A percentile compares a stretch with the other conserved stretches of the same genome.
These are phyloP conservation scores for Calyptommatus sinebrachiatus DNA, from an alignment of 2,113 vertebrate genomes.

Conservation along the genomic window DNA sequence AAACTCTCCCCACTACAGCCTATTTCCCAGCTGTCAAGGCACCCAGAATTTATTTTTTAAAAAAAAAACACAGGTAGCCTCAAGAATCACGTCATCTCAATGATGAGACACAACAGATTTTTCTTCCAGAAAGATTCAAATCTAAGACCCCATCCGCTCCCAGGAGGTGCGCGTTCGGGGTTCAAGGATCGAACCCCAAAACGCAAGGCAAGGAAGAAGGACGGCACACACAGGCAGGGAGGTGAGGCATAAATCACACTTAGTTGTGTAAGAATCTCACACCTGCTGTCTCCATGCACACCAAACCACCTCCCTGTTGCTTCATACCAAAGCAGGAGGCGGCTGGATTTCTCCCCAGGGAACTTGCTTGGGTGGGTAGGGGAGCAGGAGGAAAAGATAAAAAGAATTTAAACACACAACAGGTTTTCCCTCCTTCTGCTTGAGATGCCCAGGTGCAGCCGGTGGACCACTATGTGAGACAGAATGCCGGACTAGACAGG, in stretches of 20 bases:
- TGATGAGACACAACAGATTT: not conserved
- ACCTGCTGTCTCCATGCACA: not conserved
- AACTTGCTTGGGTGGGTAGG: not conserved
- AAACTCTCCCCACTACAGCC: not conserved
- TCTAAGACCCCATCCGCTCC: not conserved
- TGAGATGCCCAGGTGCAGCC: no score
- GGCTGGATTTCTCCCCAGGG: not conserved
- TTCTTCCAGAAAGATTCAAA: not conserved
- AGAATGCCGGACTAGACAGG: no score
- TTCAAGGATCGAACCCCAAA: not conserved
- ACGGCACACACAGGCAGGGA: not conserved
- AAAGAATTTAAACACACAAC: no score
- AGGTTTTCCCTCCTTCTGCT: not conserved
- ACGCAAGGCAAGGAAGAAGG: not conserved
- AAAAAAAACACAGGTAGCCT: no score
- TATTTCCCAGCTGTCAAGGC: no score
- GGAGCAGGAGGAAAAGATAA: not conserved
- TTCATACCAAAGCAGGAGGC: not conserved
- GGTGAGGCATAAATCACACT: not conserved
- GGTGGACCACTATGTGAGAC: no score
- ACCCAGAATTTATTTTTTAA: no score
- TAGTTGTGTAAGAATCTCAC: not conserved
- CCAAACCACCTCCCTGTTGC: not conserved
- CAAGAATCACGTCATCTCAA: no score
- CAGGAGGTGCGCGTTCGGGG: no score